Evolutionary conservation across 2,113 vertebrate species (phyloP).

Genomic region (Heteronetta atricapilla): DNA sequence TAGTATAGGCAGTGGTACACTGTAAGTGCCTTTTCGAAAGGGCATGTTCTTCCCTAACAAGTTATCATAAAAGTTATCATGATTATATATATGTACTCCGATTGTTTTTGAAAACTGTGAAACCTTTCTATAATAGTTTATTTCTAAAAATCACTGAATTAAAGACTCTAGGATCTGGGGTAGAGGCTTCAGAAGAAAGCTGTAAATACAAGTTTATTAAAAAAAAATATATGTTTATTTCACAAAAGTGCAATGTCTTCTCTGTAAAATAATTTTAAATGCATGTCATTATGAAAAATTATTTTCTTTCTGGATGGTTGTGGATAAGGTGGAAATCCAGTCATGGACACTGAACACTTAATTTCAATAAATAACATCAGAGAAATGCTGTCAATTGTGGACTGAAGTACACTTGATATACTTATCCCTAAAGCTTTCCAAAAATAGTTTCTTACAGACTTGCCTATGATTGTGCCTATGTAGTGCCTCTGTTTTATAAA

Average conservation of each 20-base stretch:
- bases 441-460: background rate
- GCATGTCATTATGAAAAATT: background rate
- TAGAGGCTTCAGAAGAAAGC: conserved; percentile 30
- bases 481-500: background rate
- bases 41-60: conserved; percentile 8
- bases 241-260: conserved; percentile 8
- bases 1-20: background rate
- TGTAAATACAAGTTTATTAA: conserved; percentile 63
- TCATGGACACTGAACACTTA: conserved; percentile 21
- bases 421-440: background rate
- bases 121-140: background rate
- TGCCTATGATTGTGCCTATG: background rate
- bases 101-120: conserved; percentile 34
- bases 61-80: background rate
- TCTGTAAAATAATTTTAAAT: conserved; percentile 56
- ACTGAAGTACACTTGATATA: conserved; percentile 30
- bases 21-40: conserved; percentile 42
- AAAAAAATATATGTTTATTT: conserved; percentile 3
- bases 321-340: conserved; percentile 22
- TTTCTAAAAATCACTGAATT: conserved; percentile 32
- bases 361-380: conserved; percentile 37
- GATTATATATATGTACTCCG: conserved; percentile 29
- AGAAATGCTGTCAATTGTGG: conserved; percentile 19
- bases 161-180: background rate
- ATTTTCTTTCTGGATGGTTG: background rate